phyloP scores from a whole-genome alignment of 2,113 vertebrate genomes.

The Phaethornis superciliosus region DNA sequence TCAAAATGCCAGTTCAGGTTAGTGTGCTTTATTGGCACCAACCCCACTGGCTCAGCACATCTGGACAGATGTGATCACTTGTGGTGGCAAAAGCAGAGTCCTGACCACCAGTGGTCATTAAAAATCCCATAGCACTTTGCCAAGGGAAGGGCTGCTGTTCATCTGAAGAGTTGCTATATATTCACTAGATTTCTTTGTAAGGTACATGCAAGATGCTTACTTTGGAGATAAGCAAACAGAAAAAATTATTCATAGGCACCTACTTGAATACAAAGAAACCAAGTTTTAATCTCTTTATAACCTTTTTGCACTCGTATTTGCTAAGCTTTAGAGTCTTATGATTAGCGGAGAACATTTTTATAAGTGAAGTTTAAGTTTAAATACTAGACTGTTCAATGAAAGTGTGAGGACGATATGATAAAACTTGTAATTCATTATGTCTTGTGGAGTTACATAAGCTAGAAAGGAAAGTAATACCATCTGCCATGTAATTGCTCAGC shows the following conservation, averaged over 20 bases:
- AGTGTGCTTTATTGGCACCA: not conserved
- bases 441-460: not conserved
- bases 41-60: not conserved
- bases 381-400: not conserved
- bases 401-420: not conserved
- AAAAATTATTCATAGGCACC: constrained; percentile 2
- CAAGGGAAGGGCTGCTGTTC: not conserved
- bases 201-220: not conserved
- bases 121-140: not conserved
- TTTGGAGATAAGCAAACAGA: not conserved
- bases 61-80: accelerated
- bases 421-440: not conserved
- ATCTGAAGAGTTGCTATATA: not conserved
- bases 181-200: not conserved
- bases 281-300: constrained; percentile 29
- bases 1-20: not conserved
- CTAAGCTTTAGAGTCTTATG: not conserved
- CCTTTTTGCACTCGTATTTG: not conserved
- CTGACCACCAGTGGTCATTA: not conserved
- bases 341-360: not conserved
- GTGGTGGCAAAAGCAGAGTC: not conserved
- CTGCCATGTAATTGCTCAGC: not conserved
- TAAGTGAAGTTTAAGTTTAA: constrained; percentile 36
- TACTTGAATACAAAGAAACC: not conserved
- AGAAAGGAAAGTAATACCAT: not conserved